Evolutionary conservation across 2,888 invertebrate species (phyloP), one percentile per base, ranked within the genome.

Genomic region (Erynnis tages): DNA sequence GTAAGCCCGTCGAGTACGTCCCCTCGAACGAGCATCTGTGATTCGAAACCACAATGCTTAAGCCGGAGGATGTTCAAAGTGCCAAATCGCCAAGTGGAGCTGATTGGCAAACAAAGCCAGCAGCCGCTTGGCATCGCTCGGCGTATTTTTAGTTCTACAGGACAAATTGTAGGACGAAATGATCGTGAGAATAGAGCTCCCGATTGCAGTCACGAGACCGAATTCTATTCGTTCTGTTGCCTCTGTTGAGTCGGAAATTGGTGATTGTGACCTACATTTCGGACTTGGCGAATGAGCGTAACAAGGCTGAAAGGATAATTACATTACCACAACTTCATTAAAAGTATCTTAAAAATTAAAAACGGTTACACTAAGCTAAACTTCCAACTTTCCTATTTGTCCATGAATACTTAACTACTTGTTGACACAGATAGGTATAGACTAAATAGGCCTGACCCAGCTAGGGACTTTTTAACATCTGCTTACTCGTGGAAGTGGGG

Each of bases 51-150:
- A 37, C 19, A 25, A 46, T 41, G 41, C 48, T 44, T 10, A 61
- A 60, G 69, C 69, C 75, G 71, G 68, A 75, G 73, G 76, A 74
- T 68, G 71, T 60, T 54, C 60, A 66, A 73, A 79, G 77, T 76
- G 72, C 69, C 75, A 75, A 74, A 77, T 76, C 67, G 73, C 62
- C 67, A 32, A 41, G 32, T 40, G 49, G 41, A 5, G 59, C 60
- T 78, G 76, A 82, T 82, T 77, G 76, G 65, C 49, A 58, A 48
- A 82, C 82, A 83, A 82, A 76, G 63, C 67, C 37, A 40, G 58
- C 54, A 61, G 58, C 60, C 57, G 52, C 14, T 38, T 17, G 47
- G 34, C 21, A 40, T 45, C 43, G 43, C 16, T 27, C 19, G 30
- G 23, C 34, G 8, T 48, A 17, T 38, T 30, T 32, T 41, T 40